Percentiles rank a stretch among this genome's conserved stretches.
Evolutionary conservation across 1,140 invertebrate species (phyloP).

Genomic region (Temnothorax longispinosus): DNA sequence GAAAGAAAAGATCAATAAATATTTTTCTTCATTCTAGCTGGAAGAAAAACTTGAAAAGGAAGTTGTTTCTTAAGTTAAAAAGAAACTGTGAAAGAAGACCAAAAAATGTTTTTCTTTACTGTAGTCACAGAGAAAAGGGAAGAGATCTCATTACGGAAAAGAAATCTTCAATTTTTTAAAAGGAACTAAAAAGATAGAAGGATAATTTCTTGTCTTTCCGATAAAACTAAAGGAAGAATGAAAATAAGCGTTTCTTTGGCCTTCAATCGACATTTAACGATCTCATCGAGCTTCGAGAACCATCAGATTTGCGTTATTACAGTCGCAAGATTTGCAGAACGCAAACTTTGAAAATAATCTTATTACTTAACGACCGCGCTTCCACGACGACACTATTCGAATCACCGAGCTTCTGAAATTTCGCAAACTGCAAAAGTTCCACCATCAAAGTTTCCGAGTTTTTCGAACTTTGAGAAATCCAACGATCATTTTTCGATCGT

Average conservation of each 20-base stretch:
- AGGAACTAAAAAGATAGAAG: not conserved
- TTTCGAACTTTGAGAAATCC: conserved; percentile 9
- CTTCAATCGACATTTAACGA: not conserved
- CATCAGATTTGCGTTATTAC: not conserved
- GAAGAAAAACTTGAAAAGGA: not conserved
- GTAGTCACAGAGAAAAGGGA: not conserved
- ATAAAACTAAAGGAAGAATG: not conserved
- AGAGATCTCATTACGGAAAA: not conserved
- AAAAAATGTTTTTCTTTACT: conserved; percentile 3
- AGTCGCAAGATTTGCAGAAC: not conserved
- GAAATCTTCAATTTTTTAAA: not conserved
- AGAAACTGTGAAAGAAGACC: not conserved
- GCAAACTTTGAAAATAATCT: conserved; percentile 8
- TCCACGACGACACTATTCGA: conserved; percentile 23
- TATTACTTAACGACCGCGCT: conserved; percentile 5
- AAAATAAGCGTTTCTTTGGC: not conserved
- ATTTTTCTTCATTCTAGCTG: not conserved
- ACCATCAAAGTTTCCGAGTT: not conserved
- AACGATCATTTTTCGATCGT: conserved; percentile 33
- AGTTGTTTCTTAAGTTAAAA: not conserved
- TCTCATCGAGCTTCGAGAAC: conserved; percentile 9
- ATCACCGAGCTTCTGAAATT: conserved; percentile 34
- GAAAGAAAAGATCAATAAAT: conserved; percentile 1
- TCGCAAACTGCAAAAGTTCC: not conserved
- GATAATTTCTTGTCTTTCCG: not conserved